phyloP scores from a whole-genome alignment of 2,888 invertebrate genomes.

The Andrena haemorrhoa region DNA sequence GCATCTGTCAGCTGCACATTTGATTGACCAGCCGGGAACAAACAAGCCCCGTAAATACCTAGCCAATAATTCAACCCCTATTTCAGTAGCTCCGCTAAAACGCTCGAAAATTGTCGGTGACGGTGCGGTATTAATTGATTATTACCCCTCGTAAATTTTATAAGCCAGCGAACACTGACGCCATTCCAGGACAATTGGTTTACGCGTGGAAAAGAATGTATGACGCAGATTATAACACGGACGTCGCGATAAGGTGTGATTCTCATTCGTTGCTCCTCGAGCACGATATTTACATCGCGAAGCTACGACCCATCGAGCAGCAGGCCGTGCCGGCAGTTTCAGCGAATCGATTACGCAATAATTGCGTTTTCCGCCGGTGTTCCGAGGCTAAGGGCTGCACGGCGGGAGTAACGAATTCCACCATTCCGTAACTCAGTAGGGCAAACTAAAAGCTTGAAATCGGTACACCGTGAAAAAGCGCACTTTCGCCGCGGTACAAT shows the following conservation, averaged over 20 bases:
- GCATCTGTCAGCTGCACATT: slow-evolving; percentile 41
- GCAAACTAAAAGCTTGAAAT: slow-evolving; percentile 61
- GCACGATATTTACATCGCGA: too few species aligned
- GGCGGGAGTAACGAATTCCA: slow-evolving; percentile 39
- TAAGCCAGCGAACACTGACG: slow-evolving; percentile 2
- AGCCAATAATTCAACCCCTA: neutral
- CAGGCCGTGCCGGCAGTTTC: neutral
- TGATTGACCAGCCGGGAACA: slow-evolving; percentile 36
- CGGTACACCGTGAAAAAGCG: slow-evolving; percentile 61
- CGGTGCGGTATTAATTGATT: slow-evolving; percentile 14
- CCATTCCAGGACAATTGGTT: neutral
- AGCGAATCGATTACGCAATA: neutral
- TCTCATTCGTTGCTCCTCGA: neutral
- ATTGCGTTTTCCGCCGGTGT: neutral
- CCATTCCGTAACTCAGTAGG: slow-evolving; percentile 65
- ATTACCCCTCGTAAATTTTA: neutral
- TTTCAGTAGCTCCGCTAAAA: neutral
- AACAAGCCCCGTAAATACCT: slow-evolving; percentile 28
- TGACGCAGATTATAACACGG: neutral
- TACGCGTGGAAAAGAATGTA: too few species aligned
- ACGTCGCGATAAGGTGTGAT: neutral
- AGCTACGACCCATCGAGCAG: slow-evolving; percentile 15
- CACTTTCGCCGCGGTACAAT: slow-evolving; percentile 46
- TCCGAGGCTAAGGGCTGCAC: slow-evolving; percentile 15
- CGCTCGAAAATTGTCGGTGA: slow-evolving; percentile 13